Evolutionary conservation across 2,888 invertebrate species (phyloP), one percentile per base, ranked within the genome.

Genomic region (Tetanocera ferruginea): DNA sequence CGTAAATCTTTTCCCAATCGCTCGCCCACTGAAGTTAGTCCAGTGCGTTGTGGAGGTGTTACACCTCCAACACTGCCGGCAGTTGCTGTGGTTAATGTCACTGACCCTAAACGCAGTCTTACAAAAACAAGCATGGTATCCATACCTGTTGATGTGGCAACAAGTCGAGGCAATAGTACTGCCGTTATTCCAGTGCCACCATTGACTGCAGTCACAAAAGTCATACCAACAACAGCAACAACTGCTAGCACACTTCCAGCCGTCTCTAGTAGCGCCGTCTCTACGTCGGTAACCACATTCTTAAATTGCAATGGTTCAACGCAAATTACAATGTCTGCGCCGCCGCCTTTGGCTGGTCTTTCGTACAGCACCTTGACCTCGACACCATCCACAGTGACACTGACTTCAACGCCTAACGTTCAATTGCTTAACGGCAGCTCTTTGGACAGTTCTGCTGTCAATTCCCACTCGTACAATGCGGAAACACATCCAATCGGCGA

Each of bases 401-500:
- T 34, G 3, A 72, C 77, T 9, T 70, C 77, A 6, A 25, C 66
- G 8, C 14, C 57, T 14, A 66, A 51, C 51, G 34, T n/a, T 55
- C 75, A 43, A 6, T 23, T 49, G 4, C 14, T 57, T 9, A 72
- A 66, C 19, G 52, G 62, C 11, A 23, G 17, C 5, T 43, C 34
- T 14, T 19, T 67, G 4, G 60, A 57, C 3, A 43, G 49, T 9
- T 9, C 72, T 6, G 28, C 9, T 19, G 25, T 62, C 51, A 23
- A 5, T 62, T 8, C 19, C 76, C 55, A 62, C 72, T 5, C 28
- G 66, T 43, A 19, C 69, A 72, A 69, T n/a, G 8, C 84, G 88
- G 31, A 82, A 43, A 81, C 79, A 17, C 91, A 91, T 81, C 90
- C 91, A 81, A 83, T 91, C 76, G 91, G 91, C 23, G 80, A 86